Conservation (phyloP, 2,113 vertebrate genomes). For the Danionella cerebrum region DNA sequence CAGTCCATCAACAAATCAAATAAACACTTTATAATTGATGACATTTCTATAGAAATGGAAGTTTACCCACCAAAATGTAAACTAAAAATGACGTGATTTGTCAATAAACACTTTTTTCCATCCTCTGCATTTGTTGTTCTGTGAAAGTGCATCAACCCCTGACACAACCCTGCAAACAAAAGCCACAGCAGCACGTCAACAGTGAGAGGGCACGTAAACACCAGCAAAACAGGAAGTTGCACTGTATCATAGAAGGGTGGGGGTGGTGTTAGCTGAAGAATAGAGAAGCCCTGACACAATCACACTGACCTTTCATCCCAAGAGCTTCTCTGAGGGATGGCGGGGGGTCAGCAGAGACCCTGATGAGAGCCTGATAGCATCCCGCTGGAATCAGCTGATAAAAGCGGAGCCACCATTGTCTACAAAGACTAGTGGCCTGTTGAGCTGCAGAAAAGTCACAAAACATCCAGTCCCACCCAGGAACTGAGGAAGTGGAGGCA, state of each 20-base stretch:
- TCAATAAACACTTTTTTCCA: not conserved
- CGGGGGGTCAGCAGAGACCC: constrained; percentile 33
- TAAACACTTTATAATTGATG: no score
- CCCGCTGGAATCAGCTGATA: constrained; percentile 52
- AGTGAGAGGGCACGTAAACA: constrained; percentile 44
- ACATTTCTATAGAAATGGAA: no score
- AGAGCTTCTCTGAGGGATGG: not conserved
- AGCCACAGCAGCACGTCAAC: constrained; percentile 8
- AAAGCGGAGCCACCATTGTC: constrained; percentile 57
- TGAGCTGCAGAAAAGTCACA: not conserved
- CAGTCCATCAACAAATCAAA: no score
- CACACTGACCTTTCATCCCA: constrained; percentile 35
- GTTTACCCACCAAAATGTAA: no score
- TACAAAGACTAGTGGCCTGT: constrained; percentile 35
- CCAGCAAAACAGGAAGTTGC: constrained; percentile 47
- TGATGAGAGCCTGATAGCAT: constrained; percentile 47
- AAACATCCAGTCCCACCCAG: constrained; percentile 30
- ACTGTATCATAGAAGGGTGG: constrained; percentile 6
- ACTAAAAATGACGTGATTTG: no score
- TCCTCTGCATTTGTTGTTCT: not conserved
- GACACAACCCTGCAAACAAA: not conserved
- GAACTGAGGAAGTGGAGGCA: constrained; percentile 8
- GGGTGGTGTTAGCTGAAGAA: constrained; percentile 1
- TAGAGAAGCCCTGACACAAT: constrained; percentile 21
- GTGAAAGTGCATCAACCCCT: not conserved